Evolutionary conservation across 2,113 vertebrate genomes (phyloP), one percentile per base, ranked within the genome.

Genomic region (Indicator indicator): DNA sequence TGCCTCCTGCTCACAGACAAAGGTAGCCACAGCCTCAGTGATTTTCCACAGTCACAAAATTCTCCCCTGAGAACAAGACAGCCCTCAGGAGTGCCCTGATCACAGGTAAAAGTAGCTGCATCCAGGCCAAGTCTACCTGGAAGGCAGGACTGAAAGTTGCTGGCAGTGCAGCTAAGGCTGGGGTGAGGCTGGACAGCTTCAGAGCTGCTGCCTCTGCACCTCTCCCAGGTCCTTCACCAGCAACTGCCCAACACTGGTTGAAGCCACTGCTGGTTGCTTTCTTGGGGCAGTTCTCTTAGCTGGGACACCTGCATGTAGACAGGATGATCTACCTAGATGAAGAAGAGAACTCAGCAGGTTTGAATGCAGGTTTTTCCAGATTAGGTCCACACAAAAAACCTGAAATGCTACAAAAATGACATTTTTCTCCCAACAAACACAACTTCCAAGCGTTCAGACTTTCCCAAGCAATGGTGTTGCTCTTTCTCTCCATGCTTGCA

Each of bases 161-260:
- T 65, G 63, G 16, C 16, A 28, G 62, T 7, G 5, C 38, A 26
- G 42, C 5, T 8, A 6, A 9, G 48, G 50, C n/a, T 8, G n/a
- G 46, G 71, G n/a, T 19, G 30, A 44, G 18, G 36, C 46, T 24
- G 58, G 33, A 5, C 13, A 42, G 63, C 16, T 36, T 27, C 16
- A 6, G 38, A 42, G 63, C 63, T 42, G 38, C 38, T 65, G 63
- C 63, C 63, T 33, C 38, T 9, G 38, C 38, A 28, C 11, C 63
- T 19, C 38, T 19, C 38, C 10, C 10, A 26, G 36, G 24, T 40
- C 32, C 78, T 38, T 9, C 54, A 19, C 28, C 40, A 33, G 23
- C 13, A 70, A 12, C 28, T 2, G 19, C 23, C 48, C 1, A 6
- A 13, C 1, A 16, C 64, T 2, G 7, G 14, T 6, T 42, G 20